These are phyloP conservation scores for Delia radicum DNA, from an alignment of 1,140 invertebrate species.

Conservation along the genomic window DNA sequence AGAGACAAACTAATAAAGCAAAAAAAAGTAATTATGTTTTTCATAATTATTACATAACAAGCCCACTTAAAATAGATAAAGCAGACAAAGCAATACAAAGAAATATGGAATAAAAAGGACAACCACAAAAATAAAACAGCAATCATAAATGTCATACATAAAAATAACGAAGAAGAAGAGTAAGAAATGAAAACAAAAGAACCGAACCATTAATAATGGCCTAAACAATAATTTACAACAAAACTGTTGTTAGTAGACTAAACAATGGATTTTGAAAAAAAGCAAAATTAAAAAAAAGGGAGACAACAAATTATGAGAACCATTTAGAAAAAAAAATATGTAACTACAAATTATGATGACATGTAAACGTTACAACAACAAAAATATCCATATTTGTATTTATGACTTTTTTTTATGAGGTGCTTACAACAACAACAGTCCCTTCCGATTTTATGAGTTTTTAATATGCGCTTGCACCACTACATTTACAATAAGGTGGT, in stretches of 20 bases:
- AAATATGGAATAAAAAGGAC: constrained; percentile 31
- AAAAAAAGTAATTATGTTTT: constrained; percentile 8
- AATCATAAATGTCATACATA: constrained; percentile 17
- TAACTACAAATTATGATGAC: not conserved
- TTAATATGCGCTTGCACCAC: constrained; percentile 39
- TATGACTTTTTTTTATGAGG: constrained; percentile 57
- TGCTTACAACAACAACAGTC: constrained; percentile 50
- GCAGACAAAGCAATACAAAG: no score
- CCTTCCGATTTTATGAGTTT: constrained; percentile 49
- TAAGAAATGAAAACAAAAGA: not conserved
- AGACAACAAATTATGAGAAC: constrained; percentile 8
- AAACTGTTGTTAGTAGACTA: no score
- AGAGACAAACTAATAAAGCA: constrained; percentile 7
- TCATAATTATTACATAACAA: constrained; percentile 23
- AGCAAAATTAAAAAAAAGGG: constrained; percentile 14
- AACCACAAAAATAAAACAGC: constrained; percentile 22
- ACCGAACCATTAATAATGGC: not conserved
- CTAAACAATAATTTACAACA: no score
- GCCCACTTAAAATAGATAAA: not conserved
- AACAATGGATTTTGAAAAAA: no score
- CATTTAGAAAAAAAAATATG: constrained; percentile 2
- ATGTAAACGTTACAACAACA: not conserved
- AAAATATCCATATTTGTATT: constrained; percentile 38
- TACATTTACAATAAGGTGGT: no score
- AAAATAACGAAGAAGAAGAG: not conserved